Evolutionary conservation across 2,888 invertebrate genomes (phyloP), one percentile per base, ranked within the genome.

Genomic region (Xylocampa areola): DNA sequence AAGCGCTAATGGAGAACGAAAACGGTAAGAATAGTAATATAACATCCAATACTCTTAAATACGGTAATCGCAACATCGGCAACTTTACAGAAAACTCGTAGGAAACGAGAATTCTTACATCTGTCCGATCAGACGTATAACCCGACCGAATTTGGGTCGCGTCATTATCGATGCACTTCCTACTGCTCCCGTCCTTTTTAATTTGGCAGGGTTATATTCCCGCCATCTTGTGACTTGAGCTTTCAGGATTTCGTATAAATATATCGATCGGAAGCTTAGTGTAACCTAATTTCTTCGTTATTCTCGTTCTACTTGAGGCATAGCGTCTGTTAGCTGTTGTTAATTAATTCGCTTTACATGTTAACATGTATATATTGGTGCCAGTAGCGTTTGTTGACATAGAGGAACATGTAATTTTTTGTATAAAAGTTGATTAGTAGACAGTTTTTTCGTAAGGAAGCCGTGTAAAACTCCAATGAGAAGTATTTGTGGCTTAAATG

Each of bases 191-290:
- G 76, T 68, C 69, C 78, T 70, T 80, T 80, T 71, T 16, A 27
- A 86, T 80, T 90, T 49, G 63, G 86, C 53, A 74, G 88, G 82
- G 79, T 89, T 89, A 77, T 83, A 86, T 82, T 90, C 90, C 88
- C 92, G 93, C 93, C 93, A 93, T 93, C 89, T 92, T 94, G 92
- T 91, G 80, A 74, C 80, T 80, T 82, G 88, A 90, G 90, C 90
- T 91, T 92, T 89, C 88, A 91, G 91, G 88, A 89, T 89, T 90
- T 88, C 75, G 84, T 89, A 86, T 86, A 90, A 85, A 90, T 91
- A 89, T 91, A 92, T 92, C 88, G 92, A 92, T 92, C 91, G 86
- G 82, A 86, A 88, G 87, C 86, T 87, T 79, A 71, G 76, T 79
- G 87, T 88, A 90, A 90, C 90, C 88, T 71, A 87, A 88, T 89